Conservation (phyloP, 2,113 vertebrate genomes). For the Progne subis region DNA sequence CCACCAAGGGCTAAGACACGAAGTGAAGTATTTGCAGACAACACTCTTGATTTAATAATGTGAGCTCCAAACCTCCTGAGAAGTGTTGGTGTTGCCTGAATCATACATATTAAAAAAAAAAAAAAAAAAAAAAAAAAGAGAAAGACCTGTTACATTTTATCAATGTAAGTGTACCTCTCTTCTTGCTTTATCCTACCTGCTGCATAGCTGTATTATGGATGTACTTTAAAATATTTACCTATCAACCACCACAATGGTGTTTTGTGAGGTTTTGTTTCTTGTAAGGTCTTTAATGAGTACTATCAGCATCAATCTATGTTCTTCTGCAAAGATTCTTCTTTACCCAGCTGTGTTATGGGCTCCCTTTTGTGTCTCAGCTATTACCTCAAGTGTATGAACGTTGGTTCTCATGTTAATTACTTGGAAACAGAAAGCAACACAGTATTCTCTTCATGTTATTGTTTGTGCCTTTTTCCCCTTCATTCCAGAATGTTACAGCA, state of each 20-base stretch:
- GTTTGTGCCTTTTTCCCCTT: background rate
- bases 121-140: background rate
- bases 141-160: background rate
- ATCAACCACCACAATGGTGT: background rate
- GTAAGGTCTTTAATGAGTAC: background rate
- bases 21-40: slow-evolving; percentile 82
- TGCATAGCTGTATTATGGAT: background rate
- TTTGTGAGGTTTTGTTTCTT: background rate
- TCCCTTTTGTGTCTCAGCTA: background rate
- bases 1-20: slow-evolving; percentile 91
- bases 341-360: background rate
- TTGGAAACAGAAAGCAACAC: background rate
- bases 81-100: slow-evolving; percentile 90
- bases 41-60: slow-evolving; percentile 77
- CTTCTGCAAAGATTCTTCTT: background rate
- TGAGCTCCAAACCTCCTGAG: slow-evolving; percentile 84
- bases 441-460: background rate
- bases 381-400: background rate
- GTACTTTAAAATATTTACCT: rapidly evolving
- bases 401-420: background rate
- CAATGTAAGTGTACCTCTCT: background rate
- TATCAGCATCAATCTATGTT: background rate
- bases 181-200: background rate
- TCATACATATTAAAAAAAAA: background rate
- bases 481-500: background rate